Evolutionary conservation across 2,888 invertebrate species (phyloP).

Genomic region (Mythimna albipuncta): DNA sequence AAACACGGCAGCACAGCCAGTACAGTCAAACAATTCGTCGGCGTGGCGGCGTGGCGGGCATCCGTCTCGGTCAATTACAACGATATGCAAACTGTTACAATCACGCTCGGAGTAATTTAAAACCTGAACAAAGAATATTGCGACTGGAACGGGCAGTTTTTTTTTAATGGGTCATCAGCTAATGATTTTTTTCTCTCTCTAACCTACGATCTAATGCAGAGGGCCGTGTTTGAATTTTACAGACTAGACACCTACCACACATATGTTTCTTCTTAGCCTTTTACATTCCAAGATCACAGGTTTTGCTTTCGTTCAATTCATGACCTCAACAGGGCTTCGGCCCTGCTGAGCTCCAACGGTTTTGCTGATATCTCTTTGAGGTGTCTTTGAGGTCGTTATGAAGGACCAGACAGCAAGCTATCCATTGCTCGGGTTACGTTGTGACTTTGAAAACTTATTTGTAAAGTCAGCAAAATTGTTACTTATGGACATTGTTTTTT

Average conservation of each 20-base stretch:
- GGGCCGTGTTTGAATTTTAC: background rate
- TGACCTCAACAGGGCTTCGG: too few relatives aligned
- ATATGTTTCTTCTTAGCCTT: too few relatives aligned
- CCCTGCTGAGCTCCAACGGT: too few relatives aligned
- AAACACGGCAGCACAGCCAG: constrained; percentile 6
- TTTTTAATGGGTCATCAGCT: too few relatives aligned
- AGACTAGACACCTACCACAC: background rate
- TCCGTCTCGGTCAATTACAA: constrained; percentile 74
- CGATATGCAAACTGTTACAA: constrained; percentile 78
- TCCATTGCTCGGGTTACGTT: too few relatives aligned
- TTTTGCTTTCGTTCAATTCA: too few relatives aligned
- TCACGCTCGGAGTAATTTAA: constrained; percentile 74
- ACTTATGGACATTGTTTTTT: too few relatives aligned
- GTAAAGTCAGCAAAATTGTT: background rate
- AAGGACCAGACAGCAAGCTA: too few relatives aligned
- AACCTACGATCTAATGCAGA: background rate
- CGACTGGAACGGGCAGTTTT: constrained; percentile 37
- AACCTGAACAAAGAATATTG: constrained; percentile 50
- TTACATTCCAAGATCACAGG: too few relatives aligned
- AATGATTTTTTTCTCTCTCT: too few relatives aligned
- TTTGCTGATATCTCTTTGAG: too few relatives aligned
- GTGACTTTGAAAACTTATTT: background rate
- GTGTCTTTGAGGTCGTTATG: too few relatives aligned
- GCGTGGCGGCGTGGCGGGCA: constrained; percentile 34
- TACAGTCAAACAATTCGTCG: constrained; percentile 29